Evolutionary conservation across 2,888 invertebrate genomes (phyloP), one percentile per base, ranked within the genome.

Genomic region (Drosophila robusta): DNA sequence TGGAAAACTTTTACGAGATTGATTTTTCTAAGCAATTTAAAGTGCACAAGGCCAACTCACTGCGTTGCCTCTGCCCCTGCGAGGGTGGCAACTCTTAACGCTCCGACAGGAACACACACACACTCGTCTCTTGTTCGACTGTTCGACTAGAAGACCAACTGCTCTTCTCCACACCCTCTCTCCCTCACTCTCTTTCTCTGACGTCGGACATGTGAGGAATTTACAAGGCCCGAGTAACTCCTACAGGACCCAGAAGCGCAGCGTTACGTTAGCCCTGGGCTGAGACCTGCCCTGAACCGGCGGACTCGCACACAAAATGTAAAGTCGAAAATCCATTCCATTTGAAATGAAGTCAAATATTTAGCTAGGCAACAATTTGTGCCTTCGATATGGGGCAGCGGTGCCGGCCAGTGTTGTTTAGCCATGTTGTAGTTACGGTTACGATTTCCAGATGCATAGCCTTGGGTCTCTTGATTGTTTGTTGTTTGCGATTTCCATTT

Each of bases 21-120:
- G 87, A 88, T 84, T 88, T 84, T 83, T 83, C 89, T 86, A 80
- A 88, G 87, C 89, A 84, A 84, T 88, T 88, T 86, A 83, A 88
- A 86, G 87, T 88, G 83, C 68, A 77, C 51, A 69, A 61, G 54
- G 47, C 29, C 47, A 57, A 34, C 24, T 36, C 8, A 29, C 12
- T 18, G 39, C 38, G 8, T 38, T 26, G 11, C n/a, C 42, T 63
- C 34, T 22, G n/a, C 7, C 38, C 18, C 9, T 18, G 1, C 42
- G 9, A 16, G 14, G 11, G 41, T 8, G 18, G 39, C n/a, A 47
- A 54, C 63, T 34, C 44, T 39, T 54, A 39, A 42, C 34, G 67
- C 49, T 39, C 14, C 39, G 56, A 54, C 57, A 50, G 34, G 26
- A 44, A 49, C 54, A 42, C 18, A 41, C 26, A 34, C 62, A 64